Conservation (phyloP, 2,888 invertebrate species). For the Epsilonema sp. region DNA sequence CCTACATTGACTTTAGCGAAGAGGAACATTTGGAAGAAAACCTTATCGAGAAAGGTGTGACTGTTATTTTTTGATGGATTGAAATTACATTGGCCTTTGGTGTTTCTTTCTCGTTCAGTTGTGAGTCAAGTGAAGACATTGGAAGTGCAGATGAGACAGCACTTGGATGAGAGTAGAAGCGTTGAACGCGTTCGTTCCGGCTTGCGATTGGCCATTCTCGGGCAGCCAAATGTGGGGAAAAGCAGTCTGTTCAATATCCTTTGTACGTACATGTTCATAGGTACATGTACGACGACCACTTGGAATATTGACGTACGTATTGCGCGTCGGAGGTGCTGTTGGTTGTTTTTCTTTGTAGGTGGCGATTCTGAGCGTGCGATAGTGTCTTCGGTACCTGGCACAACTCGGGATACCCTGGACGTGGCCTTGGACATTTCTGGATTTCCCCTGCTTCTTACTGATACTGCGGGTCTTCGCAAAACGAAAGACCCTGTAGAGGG, state of each 20-base stretch:
- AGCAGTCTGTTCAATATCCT: constrained; percentile 55
- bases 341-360: too few relatives aligned
- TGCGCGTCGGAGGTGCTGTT: too few relatives aligned
- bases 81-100: too few relatives aligned
- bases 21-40: not conserved
- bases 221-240: constrained; percentile 68
- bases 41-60: too few relatives aligned
- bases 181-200: constrained; percentile 55
- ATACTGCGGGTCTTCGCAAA: constrained; percentile 52
- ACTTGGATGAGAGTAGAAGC: constrained; percentile 46
- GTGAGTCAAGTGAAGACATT: not conserved
- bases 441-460: constrained; percentile 53
- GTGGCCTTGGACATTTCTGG: constrained; percentile 49
- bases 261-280: constrained; percentile 32
- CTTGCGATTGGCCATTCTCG: constrained; percentile 50
- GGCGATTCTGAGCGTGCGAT: constrained; percentile 55
- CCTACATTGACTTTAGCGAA: not conserved
- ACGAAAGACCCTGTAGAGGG: constrained; percentile 48
- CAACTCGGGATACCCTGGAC: constrained; percentile 61
- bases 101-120: not conserved
- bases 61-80: too few relatives aligned
- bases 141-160: constrained; percentile 24
- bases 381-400: constrained; percentile 56
- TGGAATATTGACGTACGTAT: constrained; percentile 34
- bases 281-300: not conserved